Evolutionary conservation across 1,140 invertebrate species (phyloP).

Genomic region (Drosophila paulistorum): DNA sequence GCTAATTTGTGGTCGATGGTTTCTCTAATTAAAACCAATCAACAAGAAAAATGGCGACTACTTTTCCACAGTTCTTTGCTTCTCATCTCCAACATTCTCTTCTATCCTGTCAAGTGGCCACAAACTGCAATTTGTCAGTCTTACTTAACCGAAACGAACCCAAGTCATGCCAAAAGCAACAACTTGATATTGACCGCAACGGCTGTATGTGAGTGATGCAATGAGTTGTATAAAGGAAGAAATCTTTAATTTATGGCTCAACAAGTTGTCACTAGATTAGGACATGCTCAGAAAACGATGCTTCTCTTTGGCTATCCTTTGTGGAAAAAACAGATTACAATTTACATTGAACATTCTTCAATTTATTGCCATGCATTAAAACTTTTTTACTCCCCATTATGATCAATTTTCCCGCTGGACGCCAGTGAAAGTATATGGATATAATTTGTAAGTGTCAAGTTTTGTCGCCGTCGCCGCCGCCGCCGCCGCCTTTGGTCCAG

Average conservation of each 20-base stretch:
- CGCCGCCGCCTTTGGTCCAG: neutral
- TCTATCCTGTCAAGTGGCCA: conserved; percentile 47
- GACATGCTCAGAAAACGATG: conserved; percentile 22
- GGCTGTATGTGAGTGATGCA: conserved; percentile 55
- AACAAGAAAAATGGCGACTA: conserved; percentile 73
- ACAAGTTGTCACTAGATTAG: conserved; percentile 75
- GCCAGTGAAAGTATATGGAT: conserved; percentile 69
- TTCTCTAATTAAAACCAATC: conserved; percentile 80
- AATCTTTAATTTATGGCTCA: conserved; percentile 71
- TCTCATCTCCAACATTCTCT: neutral
- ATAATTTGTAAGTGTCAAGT: conserved; percentile 78
- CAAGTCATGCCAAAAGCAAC: conserved; percentile 29
- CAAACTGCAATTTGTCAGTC: conserved; percentile 76
- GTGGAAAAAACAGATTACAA: conserved; percentile 30
- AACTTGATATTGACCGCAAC: conserved; percentile 34
- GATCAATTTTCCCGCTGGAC: conserved; percentile 58
- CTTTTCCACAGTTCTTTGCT: conserved; percentile 38
- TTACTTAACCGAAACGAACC: neutral
- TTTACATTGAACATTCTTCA: conserved; percentile 53
- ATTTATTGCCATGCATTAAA: conserved; percentile 73
- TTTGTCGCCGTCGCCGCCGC: conserved; percentile 28
- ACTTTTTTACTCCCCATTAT: conserved; percentile 53
- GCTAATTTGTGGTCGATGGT: conserved; percentile 76
- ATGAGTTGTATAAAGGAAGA: neutral
- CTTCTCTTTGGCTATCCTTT: neutral